Evolutionary conservation across 2,888 invertebrate genomes (phyloP), one percentile per base, ranked within the genome.

Genomic region (Athripsodes cinereus): DNA sequence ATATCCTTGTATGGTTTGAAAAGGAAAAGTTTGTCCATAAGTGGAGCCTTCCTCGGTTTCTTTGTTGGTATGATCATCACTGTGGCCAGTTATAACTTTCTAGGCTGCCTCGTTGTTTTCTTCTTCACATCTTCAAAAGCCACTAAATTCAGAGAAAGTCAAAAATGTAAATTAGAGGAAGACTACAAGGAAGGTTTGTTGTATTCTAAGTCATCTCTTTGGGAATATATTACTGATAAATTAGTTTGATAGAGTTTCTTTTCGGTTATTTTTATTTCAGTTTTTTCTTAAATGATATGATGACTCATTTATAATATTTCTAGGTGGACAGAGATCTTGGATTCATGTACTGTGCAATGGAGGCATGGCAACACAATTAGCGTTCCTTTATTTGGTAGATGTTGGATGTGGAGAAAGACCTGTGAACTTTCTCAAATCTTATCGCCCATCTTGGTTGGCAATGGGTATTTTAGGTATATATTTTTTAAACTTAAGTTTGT

Each of bases 311-410:
- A 22, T 13, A 48, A n/a, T 22, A 50, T 47, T 69, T 73, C n/a
- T 66, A 86, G 90, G 91, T 67, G 92, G 92, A 0, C 89, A 90
- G 70, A 81, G 94, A 61, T 91, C 88, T 70, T 94, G 94, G 93
- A 75, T 92, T 13, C 94, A 95, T 74, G 93, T 93, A 5, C 71
- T 95, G 0, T 93, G 93, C 69, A 95, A 94, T 75, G 88, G 85
- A 1, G 93, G 92, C n/a, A 88, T 92, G 83, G 91, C 92, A 18
- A 81, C 88, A 0, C 86, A 90, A 67, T 72, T 93, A 52, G 87
- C 87, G 0, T 68, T 92, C 34, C 72, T 93, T 20, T 92, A 91
- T 69, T 73, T 93, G 62, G 71, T 92, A 61, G 91, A 93, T 72
- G 81, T 87, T 57, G 92, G 91, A 1, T 85, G 87, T 64, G 84